Evolutionary conservation across 1,140 invertebrate genomes (phyloP), one percentile per base, ranked within the genome.

Genomic region (Zelostemma sp.): DNA sequence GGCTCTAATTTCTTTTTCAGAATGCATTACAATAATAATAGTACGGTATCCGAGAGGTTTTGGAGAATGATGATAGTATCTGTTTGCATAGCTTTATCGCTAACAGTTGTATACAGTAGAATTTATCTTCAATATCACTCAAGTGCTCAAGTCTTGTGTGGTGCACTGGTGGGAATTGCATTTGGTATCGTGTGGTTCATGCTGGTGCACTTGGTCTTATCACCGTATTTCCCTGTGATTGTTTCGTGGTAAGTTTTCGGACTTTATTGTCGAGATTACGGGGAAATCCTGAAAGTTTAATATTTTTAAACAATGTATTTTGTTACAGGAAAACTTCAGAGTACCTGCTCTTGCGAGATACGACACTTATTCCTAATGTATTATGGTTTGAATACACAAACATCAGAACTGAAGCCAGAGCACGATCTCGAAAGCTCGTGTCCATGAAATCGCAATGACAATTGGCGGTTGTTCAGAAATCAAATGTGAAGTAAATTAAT

Each of bases 371-470:
- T 81, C 96, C 95, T 9, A 97, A 97, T 80, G 92, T 97, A 5
- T 80, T 97, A 54, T 97, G 95, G 95, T 97, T 97, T 80, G 95
- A 97, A 78, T 97, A 97, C 79, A 95, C 93, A n/a, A 93, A 91
- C 50, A 91, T 92, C 47, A 84, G 95, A 60, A 91, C 92, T 73
- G 95, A 96, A 81, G 90, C 91, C 8, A 90, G 92, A 74, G 91
- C 91, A 19, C 88, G 93, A 75, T 92, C 92, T 46, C 87, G 94
- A 68, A 97, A 97, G 85, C 86, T 95, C 63, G 92, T 93, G 0
- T 93, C 92, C 6, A 90, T 95, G 87, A 96, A 96, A 86, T 93
- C 92, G 6, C 94, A 95, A 90, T 96, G 91, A 95, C 89, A 78
- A 43, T 66, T 82, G 68, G 88, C 86, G 87, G 77, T 78, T 63